phyloP scores from a whole-genome alignment of 2,797 vertebrate species.

The Caiman crocodilus region DNA sequence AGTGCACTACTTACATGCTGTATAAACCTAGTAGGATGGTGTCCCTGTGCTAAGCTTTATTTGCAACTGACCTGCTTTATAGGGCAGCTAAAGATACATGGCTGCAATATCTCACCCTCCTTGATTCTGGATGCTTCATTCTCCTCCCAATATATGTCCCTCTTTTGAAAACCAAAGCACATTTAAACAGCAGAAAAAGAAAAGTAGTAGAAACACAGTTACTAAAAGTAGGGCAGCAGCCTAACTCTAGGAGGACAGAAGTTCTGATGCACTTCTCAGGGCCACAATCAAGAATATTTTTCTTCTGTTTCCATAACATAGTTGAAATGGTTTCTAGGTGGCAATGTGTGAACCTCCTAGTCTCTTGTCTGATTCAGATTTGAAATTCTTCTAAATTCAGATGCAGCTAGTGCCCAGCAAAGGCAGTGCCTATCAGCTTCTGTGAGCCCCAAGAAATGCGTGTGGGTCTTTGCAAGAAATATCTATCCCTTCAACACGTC shows the following conservation, averaged over 20 bases:
- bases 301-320: neutral
- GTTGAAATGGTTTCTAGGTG: fast-evolving
- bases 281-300: neutral
- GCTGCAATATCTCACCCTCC: neutral
- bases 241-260: neutral
- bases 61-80: neutral
- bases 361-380: neutral
- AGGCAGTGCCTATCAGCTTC: neutral
- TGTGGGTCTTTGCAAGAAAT: fast-evolving
- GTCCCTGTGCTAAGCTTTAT: neutral
- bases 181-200: neutral
- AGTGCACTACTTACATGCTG: neutral
- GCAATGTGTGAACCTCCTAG: neutral
- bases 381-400: neutral
- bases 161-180: conserved; percentile 20
- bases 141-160: neutral
- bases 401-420: neutral
- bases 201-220: neutral
- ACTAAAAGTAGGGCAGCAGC: neutral
- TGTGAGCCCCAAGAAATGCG: neutral
- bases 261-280: neutral
- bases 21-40: neutral
- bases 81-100: too few relatives aligned
- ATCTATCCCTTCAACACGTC: neutral
- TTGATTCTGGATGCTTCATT: neutral